Evolutionary conservation across 2,113 vertebrate genomes (phyloP).

Genomic region (Ciconia boyciana): DNA sequence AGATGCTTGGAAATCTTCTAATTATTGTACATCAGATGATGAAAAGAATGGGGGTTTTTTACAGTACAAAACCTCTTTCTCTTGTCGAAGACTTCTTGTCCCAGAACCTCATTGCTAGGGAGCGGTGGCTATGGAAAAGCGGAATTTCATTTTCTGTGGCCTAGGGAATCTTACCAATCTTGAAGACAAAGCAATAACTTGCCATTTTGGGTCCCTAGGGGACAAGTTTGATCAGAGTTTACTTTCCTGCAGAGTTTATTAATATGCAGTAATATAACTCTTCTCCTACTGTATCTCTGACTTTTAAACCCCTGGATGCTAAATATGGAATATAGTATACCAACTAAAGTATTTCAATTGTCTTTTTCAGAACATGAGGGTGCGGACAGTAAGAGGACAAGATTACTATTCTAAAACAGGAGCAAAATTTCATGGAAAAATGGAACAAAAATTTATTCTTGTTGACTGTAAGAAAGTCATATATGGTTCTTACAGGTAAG

Average conservation of each 20-base stretch:
- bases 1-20: neutral
- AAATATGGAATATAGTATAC: neutral
- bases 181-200: neutral
- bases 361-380: conserved; percentile 88
- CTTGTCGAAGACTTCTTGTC: neutral
- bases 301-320: neutral
- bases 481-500: conserved; percentile 96
- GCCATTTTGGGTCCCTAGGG: neutral
- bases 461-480: conserved; percentile 91
- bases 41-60: neutral
- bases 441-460: conserved; percentile 93
- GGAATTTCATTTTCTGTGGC: neutral
- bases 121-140: neutral
- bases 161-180: neutral
- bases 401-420: conserved; percentile 92
- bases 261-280: neutral
- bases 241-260: neutral
- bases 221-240: neutral
- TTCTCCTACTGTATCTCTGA: neutral
- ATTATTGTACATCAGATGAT: neutral
- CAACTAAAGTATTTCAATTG: neutral
- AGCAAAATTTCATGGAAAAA: conserved; percentile 89
- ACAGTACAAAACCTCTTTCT: neutral
- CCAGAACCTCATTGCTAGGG: neutral
- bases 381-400: conserved; percentile 91